phyloP scores from a whole-genome alignment of 1,140 invertebrate species.

The Proctacanthus coquilletti region DNA sequence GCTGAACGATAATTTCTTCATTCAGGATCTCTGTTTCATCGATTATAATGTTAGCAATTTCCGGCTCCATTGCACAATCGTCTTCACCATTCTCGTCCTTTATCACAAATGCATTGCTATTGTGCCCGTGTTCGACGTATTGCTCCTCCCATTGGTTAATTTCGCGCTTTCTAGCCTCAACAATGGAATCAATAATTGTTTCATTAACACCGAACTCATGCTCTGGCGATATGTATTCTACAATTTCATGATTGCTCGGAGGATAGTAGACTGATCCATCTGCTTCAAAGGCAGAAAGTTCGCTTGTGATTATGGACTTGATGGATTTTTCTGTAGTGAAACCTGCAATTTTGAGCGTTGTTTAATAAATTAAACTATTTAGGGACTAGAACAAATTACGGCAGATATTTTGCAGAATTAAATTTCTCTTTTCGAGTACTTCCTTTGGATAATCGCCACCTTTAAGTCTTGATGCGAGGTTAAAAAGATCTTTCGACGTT shows the following conservation, averaged over 20 bases:
- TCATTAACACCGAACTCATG: background rate
- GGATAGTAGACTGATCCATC: background rate
- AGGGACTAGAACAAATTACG: background rate
- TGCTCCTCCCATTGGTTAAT: background rate
- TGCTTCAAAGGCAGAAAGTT: background rate
- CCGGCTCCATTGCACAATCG: background rate
- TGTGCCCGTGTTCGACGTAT: background rate
- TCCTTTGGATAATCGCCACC: background rate
- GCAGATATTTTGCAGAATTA: background rate
- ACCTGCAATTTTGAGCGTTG: background rate
- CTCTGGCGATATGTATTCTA: background rate
- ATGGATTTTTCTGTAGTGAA: background rate
- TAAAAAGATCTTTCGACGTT: background rate
- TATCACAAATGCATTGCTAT: background rate
- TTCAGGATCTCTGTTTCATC: background rate
- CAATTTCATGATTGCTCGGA: background rate
- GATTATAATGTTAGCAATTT: background rate
- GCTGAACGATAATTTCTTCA: too few relatives aligned
- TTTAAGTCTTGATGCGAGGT: background rate
- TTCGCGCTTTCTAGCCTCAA: background rate
- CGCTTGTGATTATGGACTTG: background rate
- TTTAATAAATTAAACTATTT: background rate
- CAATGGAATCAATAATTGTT: background rate
- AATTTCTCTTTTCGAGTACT: background rate
- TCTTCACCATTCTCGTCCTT: background rate